These are phyloP conservation scores for Loriculus beryllinus DNA, from an alignment of 2,797 vertebrate species.

Conservation along the genomic window DNA sequence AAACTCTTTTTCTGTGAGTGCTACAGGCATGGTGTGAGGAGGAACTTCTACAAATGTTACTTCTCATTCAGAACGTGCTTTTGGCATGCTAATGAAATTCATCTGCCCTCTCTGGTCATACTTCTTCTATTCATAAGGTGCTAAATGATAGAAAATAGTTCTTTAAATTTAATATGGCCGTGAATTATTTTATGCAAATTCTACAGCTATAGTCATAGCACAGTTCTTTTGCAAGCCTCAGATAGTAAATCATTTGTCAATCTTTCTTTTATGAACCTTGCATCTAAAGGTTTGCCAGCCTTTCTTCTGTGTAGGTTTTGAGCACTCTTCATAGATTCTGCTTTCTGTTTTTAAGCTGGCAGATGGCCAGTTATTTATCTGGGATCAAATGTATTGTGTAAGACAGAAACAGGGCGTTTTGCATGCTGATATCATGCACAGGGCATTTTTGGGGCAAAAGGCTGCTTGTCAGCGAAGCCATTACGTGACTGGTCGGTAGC, in stretches of 20 bases:
- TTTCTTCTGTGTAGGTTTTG: constrained; percentile 31
- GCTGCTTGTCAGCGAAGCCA: not conserved
- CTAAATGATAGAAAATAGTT: not conserved
- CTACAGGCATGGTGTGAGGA: not conserved
- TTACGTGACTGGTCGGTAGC: not conserved
- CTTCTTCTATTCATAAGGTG: not conserved
- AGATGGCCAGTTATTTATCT: constrained; percentile 38
- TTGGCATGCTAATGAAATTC: not conserved
- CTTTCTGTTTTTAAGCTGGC: constrained; percentile 24
- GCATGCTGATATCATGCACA: not conserved
- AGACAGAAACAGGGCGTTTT: not conserved
- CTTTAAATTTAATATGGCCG: not conserved
- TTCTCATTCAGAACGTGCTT: not conserved
- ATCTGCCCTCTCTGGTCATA: not conserved
- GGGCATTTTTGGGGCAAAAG: not conserved
- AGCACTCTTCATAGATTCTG: not conserved
- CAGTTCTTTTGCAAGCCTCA: not conserved
- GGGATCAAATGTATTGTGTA: not conserved
- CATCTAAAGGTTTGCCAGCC: not conserved
- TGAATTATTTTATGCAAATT: not conserved
- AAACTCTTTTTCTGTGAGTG: not conserved
- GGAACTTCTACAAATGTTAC: not conserved
- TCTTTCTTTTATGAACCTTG: constrained; percentile 1
- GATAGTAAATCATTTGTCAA: constrained; percentile 13
- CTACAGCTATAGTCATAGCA: not conserved